phyloP scores from a whole-genome alignment of 2,888 invertebrate species.

The Xiphydria camelus region DNA sequence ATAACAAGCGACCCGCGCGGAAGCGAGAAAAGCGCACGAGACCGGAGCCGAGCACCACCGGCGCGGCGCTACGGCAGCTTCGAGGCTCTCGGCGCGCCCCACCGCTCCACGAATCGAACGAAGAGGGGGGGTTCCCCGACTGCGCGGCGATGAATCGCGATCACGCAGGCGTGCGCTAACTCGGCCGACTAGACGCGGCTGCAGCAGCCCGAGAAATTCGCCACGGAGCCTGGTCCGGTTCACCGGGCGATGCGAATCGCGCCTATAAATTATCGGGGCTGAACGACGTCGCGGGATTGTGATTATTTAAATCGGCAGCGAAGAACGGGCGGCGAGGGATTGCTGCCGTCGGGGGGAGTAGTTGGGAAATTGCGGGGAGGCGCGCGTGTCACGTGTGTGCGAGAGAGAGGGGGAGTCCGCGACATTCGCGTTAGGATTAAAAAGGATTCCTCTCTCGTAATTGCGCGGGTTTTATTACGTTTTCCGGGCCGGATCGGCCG shows the following conservation, averaged over 20 bases:
- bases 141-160: too few relatives aligned
- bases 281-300: conserved; percentile 52
- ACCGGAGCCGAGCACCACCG: conserved; percentile 16
- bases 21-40: conserved; percentile 16
- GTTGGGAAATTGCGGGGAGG: too few relatives aligned
- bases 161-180: too few relatives aligned
- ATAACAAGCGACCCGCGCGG: conserved; percentile 34
- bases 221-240: conserved; percentile 23
- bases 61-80: background rate
- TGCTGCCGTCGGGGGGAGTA: conserved; percentile 14
- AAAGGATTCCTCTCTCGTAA: too few relatives aligned
- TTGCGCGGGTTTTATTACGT: too few relatives aligned
- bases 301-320: conserved; percentile 55
- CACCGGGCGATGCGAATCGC: conserved; percentile 45
- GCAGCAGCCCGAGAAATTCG: conserved; percentile 27
- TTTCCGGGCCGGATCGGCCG: too few relatives aligned
- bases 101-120: background rate
- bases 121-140: background rate
- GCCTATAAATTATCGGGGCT: conserved; percentile 54
- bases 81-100: background rate
- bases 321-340: conserved; percentile 17
- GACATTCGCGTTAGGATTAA: conserved; percentile 4
- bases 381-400: too few relatives aligned
- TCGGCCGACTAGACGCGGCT: conserved; percentile 32
- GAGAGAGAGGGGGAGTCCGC: too few relatives aligned